Base-by-base conservation (phyloP, 2,888 invertebrate species). In the Thera britannica region DNA sequence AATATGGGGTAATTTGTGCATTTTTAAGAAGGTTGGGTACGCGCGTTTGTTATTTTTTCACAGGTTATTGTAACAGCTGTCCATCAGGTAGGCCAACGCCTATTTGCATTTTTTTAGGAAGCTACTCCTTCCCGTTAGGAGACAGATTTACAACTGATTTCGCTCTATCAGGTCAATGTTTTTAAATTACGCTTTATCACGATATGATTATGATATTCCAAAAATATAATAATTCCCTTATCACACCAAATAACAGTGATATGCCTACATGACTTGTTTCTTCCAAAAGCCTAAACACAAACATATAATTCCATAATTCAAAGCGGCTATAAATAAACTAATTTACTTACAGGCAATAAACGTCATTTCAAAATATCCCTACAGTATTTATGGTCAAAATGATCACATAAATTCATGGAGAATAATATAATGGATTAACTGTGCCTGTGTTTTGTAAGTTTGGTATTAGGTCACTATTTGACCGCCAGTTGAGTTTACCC, bases 331-430 rank as follows among this genome's bases (percentile, higher is more conserved):
- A 81, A 81, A 84, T 83, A 87, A 84, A 83, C 81, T 79, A 83
- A 89, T 86, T 87, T 87, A 46, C 44, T 9, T 46, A 90, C 72
- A 79, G 79, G 75, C 83, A 80, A 82, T 87, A 83, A 86, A 86
- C 74, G 85, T 87, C 85, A 80, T 80, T 83, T 82, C 77, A 76
- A 74, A 79, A 79, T 79, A 80, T 78, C 80, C 77, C 70, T 72
- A 64, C 67, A 65, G 73, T 82, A 87, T 88, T 87, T 84, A 84
- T 84, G 71, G 73, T 82, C 82, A 80, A 79, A 74, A 73, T 65
- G 68, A 69, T 69, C 68, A 58, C 58, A 73, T 72, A 73, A 70
- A 75, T 73, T 68, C 55, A 54, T 55, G 66, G 57, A 63, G 48
- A 62, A 72, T 71, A 67, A 73, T 72, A 72, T 9, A 66, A 65